A percentile compares a stretch with the other conserved stretches of the same genome.
phyloP scores from a whole-genome alignment of 2,888 invertebrate genomes.

The Pilophorus perplexus region DNA sequence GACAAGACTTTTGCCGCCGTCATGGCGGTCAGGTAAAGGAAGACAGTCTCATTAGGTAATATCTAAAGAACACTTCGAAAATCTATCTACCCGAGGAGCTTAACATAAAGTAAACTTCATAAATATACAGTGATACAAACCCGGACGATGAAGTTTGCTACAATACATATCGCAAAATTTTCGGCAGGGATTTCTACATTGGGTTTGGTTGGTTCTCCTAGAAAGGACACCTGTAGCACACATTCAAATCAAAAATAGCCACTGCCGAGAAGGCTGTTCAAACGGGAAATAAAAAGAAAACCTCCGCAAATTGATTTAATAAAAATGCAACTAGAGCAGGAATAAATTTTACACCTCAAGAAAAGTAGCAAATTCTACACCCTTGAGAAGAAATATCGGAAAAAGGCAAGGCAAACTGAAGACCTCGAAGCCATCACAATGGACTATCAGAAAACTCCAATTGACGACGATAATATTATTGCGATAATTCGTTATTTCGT shows the following conservation, averaged over 20 bases:
- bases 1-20: neutral
- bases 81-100: neutral
- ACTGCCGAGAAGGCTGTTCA: too few relatives aligned
- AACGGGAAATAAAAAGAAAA: neutral
- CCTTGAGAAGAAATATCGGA: neutral
- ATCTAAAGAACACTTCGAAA: neutral
- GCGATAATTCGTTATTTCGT: too few relatives aligned
- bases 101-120: neutral
- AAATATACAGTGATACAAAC: slow-evolving; percentile 36
- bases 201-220: neutral
- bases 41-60: neutral
- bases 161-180: slow-evolving; percentile 36
- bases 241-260: too few relatives aligned
- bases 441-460: slow-evolving; percentile 12
- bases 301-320: neutral
- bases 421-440: neutral
- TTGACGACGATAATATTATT: too few relatives aligned
- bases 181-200: neutral
- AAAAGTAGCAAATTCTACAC: neutral
- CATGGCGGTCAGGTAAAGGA: neutral
- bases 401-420: neutral
- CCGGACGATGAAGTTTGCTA: slow-evolving; percentile 35
- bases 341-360: too few relatives aligned
- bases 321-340: neutral
- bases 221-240: neutral